phyloP scores from a whole-genome alignment of 2,888 invertebrate genomes.

The Altica lythri region DNA sequence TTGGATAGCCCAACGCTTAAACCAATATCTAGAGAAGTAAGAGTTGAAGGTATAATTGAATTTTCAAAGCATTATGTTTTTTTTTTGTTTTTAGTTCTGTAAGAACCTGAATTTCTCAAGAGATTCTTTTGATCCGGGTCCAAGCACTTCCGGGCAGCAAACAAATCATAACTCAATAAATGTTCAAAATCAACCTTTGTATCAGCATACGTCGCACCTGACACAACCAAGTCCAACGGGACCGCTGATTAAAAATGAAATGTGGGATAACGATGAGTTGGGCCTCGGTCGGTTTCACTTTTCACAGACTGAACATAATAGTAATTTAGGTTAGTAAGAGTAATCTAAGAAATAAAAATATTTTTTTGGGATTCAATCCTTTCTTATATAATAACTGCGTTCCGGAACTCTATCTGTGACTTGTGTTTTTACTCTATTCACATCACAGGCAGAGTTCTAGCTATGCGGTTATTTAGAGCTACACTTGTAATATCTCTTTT shows the following conservation, averaged over 20 bases:
- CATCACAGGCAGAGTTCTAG: conserved; percentile 98
- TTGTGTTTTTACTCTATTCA: conserved; percentile 67
- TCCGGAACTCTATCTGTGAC: conserved; percentile 82
- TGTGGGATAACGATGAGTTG: conserved; percentile 70
- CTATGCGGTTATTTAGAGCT: conserved; percentile 66
- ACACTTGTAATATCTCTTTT: no score
- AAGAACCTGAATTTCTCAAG: conserved; percentile 53
- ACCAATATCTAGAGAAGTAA: conserved; percentile 54
- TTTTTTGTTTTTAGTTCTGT: conserved; percentile 47
- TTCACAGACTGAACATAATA: conserved; percentile 35
- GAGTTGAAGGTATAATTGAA: no score
- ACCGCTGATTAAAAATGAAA: conserved; percentile 53
- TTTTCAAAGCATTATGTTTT: background rate
- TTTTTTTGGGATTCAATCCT: background rate
- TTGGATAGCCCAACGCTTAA: conserved; percentile 52
- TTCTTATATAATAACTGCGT: conserved; percentile 45
- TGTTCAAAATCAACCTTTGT: conserved; percentile 12
- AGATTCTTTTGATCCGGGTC: conserved; percentile 36
- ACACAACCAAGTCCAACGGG: conserved; percentile 24
- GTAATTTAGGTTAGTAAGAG: conserved; percentile 32
- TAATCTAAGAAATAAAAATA: background rate
- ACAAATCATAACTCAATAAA: conserved; percentile 4
- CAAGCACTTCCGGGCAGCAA: conserved; percentile 21
- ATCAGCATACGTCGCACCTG: conserved; percentile 21
- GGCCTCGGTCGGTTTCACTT: conserved; percentile 64